Evolutionary conservation across 30 jellyfish, hydroid and myxozoan genomes (phyloP).

Genomic region (Pelagia noctiluca): DNA sequence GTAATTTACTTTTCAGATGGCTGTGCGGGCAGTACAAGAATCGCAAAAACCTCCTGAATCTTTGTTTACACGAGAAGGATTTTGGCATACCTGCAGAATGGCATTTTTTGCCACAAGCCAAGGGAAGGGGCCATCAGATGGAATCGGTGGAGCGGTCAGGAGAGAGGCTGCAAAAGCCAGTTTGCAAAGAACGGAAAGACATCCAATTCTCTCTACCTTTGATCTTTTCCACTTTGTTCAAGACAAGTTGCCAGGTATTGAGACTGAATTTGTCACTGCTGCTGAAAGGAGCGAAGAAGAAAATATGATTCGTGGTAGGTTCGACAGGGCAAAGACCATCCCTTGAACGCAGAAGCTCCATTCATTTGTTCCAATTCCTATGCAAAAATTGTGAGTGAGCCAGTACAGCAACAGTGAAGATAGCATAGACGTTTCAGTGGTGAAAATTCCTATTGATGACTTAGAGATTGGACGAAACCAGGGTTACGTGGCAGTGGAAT

Average conservation of each 20-base stretch:
- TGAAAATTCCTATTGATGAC: not conserved
- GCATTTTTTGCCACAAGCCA: constrained; percentile 79
- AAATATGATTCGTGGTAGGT: constrained; percentile 26
- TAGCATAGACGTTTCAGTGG: not conserved
- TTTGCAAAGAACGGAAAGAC: constrained; percentile 18
- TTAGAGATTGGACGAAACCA: not conserved
- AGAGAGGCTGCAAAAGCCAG: constrained; percentile 50
- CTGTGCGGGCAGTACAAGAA: constrained; percentile 55
- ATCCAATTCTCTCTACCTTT: constrained; percentile 14
- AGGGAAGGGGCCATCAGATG: constrained; percentile 73
- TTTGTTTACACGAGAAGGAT: constrained; percentile 44
- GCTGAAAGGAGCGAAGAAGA: too few relatives aligned
- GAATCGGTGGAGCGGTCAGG: constrained; percentile 68
- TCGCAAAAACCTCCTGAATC: constrained; percentile 22
- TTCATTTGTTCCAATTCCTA: constrained; percentile 20
- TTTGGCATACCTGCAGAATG: constrained; percentile 72
- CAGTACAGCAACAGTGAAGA: not conserved
- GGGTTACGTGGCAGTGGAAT: constrained; percentile 17
- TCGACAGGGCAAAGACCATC: constrained; percentile 15
- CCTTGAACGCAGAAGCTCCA: too few relatives aligned
- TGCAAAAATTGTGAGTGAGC: not conserved
- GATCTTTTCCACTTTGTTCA: constrained; percentile 28
- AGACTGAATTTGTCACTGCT: too few relatives aligned
- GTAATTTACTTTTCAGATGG: constrained; percentile 69
- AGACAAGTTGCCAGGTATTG: too few relatives aligned